These are phyloP conservation scores for Gadopsis bispinosus DNA, from an alignment of 2,797 vertebrate species.

Conservation along the genomic window DNA sequence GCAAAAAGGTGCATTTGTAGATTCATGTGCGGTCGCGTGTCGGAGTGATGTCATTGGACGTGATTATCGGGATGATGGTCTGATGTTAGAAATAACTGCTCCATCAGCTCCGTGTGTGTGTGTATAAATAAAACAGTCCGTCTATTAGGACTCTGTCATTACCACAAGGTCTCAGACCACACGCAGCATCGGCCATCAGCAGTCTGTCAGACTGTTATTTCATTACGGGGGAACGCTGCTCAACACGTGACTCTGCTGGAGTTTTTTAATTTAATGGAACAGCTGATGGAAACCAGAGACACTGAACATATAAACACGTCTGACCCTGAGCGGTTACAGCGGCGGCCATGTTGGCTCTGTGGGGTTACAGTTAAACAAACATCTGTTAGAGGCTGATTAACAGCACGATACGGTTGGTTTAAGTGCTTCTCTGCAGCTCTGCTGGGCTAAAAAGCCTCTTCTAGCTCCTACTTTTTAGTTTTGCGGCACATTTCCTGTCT, in stretches of 20 bases:
- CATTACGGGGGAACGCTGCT: slow-evolving; percentile 41
- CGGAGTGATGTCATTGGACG: not conserved
- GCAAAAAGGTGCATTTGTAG: too few species aligned
- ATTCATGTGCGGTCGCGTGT: too few species aligned
- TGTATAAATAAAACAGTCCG: not conserved
- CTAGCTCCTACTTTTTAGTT: not conserved
- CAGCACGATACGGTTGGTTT: not conserved
- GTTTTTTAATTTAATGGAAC: slow-evolving; percentile 39
- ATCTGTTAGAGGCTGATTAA: not conserved
- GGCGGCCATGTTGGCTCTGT: slow-evolving; percentile 28
- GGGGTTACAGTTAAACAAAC: slow-evolving; percentile 41
- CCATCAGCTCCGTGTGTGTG: slow-evolving; percentile 12
- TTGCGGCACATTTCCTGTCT: not conserved
- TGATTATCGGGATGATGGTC: slow-evolving; percentile 1
- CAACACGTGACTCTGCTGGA: not conserved
- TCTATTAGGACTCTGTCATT: slow-evolving; percentile 12
- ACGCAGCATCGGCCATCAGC: not conserved
- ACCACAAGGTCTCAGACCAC: slow-evolving; percentile 27
- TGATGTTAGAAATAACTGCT: slow-evolving; percentile 11
- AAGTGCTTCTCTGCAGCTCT: not conserved
- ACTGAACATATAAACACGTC: slow-evolving; percentile 19
- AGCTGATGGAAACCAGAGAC: slow-evolving; percentile 61
- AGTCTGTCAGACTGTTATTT: slow-evolving; percentile 38
- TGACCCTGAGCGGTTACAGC: slow-evolving; percentile 20
- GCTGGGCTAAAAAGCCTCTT: not conserved